Base-by-base conservation (phyloP, 2,113 vertebrate genomes). In the Archilochus colubris region DNA sequence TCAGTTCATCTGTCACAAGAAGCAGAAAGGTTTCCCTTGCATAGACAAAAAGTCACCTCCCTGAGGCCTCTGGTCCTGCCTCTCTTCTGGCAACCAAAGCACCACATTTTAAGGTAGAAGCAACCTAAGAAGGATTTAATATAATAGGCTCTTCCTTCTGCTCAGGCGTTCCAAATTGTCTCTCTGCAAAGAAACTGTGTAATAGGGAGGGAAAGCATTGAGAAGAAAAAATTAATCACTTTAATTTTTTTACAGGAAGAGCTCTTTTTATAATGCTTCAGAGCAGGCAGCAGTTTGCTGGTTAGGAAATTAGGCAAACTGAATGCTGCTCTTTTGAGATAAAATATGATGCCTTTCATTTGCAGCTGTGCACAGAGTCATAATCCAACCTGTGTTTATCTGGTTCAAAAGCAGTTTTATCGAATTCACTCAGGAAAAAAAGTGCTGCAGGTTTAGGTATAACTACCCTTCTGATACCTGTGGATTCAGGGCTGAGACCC, bases 1-100 rank as follows among this genome's bases (percentile, higher is more conserved):
- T n/a, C 92, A 90, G 48, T 83, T 95, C 14, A 74, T 64, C 68
- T 92, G 88, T 91, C 91, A 88, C 31, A 64, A 81, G 88, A 70
- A 92, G 69, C 61, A 78, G 76, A 81, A 92, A 88, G 73, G 84
- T 90, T 88, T 61, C 69, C 64, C 57, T 78, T 57, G 61, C 69
- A 72, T 0, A 74, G 86, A 59, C 64, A 88, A 81, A 86, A 94
- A 86, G 68, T 83, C 88, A 95, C 21, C 53, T 92, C 91, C 63
- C 80, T 6, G 28, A 63, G 86, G 86, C 53, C 44, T 61, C 33
- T 27, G 24, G 31, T 90, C 48, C 76, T 77, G 51, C 38, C n/a
- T 89, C 72, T 86, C 12, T 81, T 88, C 53, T 72, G 80, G 64
- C 54, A 92, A 67, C 22, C 1, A 1, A 72, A 90, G 59, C 4